phyloP scores from a whole-genome alignment of 2,113 vertebrate species.

The Tetrao urogallus region DNA sequence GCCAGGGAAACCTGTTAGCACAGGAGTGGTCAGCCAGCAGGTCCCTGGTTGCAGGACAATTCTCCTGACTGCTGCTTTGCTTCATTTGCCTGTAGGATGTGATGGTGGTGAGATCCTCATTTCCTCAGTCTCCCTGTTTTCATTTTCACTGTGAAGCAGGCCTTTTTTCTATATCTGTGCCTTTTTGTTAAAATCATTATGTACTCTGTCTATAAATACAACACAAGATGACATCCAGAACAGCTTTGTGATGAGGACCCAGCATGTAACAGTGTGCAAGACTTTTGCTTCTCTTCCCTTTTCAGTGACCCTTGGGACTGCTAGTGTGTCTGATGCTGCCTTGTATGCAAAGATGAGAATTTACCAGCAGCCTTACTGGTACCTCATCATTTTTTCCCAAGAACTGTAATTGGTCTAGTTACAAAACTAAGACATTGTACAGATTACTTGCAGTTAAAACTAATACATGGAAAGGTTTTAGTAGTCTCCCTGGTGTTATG shows the following conservation, averaged over 20 bases:
- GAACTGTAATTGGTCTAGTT: not conserved
- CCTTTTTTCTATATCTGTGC: not conserved
- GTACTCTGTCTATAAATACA: not conserved
- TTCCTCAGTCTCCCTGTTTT: not conserved
- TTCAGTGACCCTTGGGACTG: not conserved
- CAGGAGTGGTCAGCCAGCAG: not conserved
- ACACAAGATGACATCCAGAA: not conserved
- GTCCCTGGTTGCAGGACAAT: not conserved
- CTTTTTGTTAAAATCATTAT: not conserved
- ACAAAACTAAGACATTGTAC: not conserved
- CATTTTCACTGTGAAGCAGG: not conserved
- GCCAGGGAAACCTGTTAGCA: not conserved
- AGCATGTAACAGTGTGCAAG: not conserved
- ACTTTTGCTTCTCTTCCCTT: not conserved
- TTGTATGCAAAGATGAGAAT: not conserved
- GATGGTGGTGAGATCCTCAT: accelerated
- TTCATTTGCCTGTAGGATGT: not conserved
- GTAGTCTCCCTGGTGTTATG: not conserved
- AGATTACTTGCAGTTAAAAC: not conserved
- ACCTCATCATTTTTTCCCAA: not conserved
- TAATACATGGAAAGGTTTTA: not conserved
- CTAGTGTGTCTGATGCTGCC: accelerated
- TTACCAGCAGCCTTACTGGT: not conserved
- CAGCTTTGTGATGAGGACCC: not conserved
- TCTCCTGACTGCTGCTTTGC: not conserved